These are phyloP conservation scores for Hololepta plana DNA, from an alignment of 2,888 invertebrate species.

Conservation along the genomic window DNA sequence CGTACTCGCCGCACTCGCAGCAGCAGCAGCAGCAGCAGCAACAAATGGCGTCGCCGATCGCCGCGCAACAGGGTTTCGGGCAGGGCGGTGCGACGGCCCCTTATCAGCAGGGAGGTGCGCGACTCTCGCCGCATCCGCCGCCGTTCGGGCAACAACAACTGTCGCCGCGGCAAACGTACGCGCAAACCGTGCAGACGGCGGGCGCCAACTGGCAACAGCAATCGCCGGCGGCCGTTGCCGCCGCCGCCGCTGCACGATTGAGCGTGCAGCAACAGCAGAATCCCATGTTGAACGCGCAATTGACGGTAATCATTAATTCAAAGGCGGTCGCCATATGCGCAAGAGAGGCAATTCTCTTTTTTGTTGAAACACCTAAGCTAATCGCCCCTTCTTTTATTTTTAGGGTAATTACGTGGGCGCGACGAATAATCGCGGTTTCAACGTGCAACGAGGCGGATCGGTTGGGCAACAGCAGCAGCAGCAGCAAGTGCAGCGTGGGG, in stretches of 20 bases:
- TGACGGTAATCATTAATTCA: slow-evolving; percentile 50
- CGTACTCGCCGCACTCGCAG: slow-evolving; percentile 30
- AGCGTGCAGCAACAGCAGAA: slow-evolving; percentile 62
- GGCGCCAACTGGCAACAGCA: slow-evolving; percentile 23
- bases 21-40: slow-evolving; percentile 1
- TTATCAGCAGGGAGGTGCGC: slow-evolving; percentile 26
- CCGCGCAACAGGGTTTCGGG: slow-evolving; percentile 8
- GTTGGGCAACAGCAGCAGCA: slow-evolving; percentile 14
- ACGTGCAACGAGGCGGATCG: slow-evolving; percentile 13
- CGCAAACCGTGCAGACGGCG: slow-evolving; percentile 16
- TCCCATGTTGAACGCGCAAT: slow-evolving; percentile 76
- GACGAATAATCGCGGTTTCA: slow-evolving; percentile 14
- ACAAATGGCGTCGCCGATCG: background rate
- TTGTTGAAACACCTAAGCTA: background rate
- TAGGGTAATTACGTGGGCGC: slow-evolving; percentile 17
- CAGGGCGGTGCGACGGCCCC: too few relatives aligned
- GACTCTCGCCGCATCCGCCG: slow-evolving; percentile 37
- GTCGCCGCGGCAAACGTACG: slow-evolving; percentile 31
- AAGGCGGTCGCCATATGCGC: slow-evolving; percentile 2
- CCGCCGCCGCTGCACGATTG: slow-evolving; percentile 26
- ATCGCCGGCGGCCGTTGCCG: slow-evolving; percentile 13
- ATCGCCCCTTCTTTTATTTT: background rate
- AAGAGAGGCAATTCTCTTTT: background rate
- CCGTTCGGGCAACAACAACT: slow-evolving; percentile 34
- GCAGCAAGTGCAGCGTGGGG: slow-evolving; percentile 22